Evolutionary conservation across 2,113 vertebrate species (phyloP), one percentile per base, ranked within the genome.

Genomic region (Silurus glanis): DNA sequence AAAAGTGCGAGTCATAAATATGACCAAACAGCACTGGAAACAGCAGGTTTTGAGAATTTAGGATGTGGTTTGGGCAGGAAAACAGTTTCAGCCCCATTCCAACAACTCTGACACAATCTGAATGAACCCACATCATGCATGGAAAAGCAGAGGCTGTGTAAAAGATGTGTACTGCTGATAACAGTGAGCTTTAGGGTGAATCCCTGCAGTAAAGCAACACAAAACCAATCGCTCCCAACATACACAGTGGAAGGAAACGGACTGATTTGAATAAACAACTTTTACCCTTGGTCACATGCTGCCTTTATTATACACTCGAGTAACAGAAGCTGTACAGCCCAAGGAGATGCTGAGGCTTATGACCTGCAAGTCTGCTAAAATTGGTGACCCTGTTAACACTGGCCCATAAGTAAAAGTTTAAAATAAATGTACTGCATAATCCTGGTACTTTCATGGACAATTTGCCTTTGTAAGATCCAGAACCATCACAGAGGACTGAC

Each of bases 181-280:
- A 49, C 6, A 49, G 25, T 61, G 69, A 3, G 58, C 14, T 4
- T 59, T 45, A 1, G 5, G 28, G 47, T 23, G 28, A 62, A 76
- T 17, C 45, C 58, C 9, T 37, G 0, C 6, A 56, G 45, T 2
- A 21, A 55, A 83, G 14, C n/a, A 78, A 56, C 53, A 28, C 2
- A 56, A 21, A 83, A 51, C 2, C 6, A 9, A 37, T 7, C 8
- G 51, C 25, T 45, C 14, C 66, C 51, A 83, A 56, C n/a, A 58
- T 45, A 71, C 49, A 61, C 28, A 6, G 49, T 21, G 64, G n/a
- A 83, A 37, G 28, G 28, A 37, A 37, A 55, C 49, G 12, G 23
- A 58, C n/a, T 47, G 53, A 84, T 75, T 85, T 76, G 64, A 76
- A 85, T 58, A 62, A 75, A 76, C 45, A 16, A 69, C 64, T 56